These are phyloP conservation scores for Scaptomyza caliginosa DNA, from an alignment of 2,888 invertebrate genomes.

Conservation along the genomic window DNA sequence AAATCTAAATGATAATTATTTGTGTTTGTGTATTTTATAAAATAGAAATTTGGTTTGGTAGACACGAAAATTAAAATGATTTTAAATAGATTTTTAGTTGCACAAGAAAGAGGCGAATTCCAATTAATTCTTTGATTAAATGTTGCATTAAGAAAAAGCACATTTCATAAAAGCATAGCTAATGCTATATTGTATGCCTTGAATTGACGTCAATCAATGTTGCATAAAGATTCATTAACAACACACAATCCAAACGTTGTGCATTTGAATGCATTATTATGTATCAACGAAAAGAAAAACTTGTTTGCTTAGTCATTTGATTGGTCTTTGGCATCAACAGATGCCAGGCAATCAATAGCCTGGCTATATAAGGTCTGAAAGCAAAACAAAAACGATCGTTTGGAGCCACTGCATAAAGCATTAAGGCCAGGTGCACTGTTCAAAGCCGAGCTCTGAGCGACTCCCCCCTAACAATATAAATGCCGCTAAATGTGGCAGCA, in stretches of 20 bases:
- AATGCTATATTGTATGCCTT: neutral
- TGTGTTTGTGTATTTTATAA: neutral
- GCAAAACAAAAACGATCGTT: neutral
- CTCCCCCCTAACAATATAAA: constrained; percentile 18
- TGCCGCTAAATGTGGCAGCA: constrained; percentile 27
- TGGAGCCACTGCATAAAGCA: constrained; percentile 28
- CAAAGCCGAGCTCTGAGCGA: constrained; percentile 6
- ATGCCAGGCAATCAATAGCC: constrained; percentile 26
- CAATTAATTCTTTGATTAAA: neutral
- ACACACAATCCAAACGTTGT: constrained; percentile 11
- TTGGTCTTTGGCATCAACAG: constrained; percentile 13
- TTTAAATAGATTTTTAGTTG: neutral
- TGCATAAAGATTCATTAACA: neutral
- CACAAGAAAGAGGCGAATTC: too few species aligned
- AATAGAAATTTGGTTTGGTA: neutral
- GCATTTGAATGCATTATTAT: constrained; percentile 15
- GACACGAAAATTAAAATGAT: neutral
- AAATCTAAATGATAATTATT: neutral
- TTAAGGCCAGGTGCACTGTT: constrained; percentile 28
- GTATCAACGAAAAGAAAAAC: constrained; percentile 7
- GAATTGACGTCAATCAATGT: constrained; percentile 25
- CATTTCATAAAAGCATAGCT: neutral
- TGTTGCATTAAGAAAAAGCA: neutral
- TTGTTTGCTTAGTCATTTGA: constrained; percentile 37
- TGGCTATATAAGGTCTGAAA: constrained; percentile 27